Evolutionary conservation across 2,113 vertebrate species (phyloP).

Genomic region (cat (Felis catus)): F.catus_Fca126_mat1.0 CM031411.1:124522501-124523000

Average conservation of each 20-base stretch:
- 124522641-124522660: no score
- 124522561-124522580: no score
- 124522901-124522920: not conserved
- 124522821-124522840: not conserved
- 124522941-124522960: not conserved
- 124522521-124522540: no score
- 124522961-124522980: not conserved
- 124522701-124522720: no score
- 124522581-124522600: no score
- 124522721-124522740: not conserved
- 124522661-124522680: no score
- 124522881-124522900: not conserved
- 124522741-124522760: not conserved
- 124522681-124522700: no score
- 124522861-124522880: not conserved
- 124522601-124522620: no score
- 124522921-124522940: not conserved
- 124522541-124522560: no score
- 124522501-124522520: not conserved
- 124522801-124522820: not conserved
- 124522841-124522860: not conserved
- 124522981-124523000: not conserved
- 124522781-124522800: not conserved
- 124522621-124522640: no score
- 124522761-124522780: not conserved